A percentile compares a stretch with the other conserved stretches of the same genome.
phyloP scores from a whole-genome alignment of 2,113 vertebrate genomes.

The Mustelus asterias region DNA sequence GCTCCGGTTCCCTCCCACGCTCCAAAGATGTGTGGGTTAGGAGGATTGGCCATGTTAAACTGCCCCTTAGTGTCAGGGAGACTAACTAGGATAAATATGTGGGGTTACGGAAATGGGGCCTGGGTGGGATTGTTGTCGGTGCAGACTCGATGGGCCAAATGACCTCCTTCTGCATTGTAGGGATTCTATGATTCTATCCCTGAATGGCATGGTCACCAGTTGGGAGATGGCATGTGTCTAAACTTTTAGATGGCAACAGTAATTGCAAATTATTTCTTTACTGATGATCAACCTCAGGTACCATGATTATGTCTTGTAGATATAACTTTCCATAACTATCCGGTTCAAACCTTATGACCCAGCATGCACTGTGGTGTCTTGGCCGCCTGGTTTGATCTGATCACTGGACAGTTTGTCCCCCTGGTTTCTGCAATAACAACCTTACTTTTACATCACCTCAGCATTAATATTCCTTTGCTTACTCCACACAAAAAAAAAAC shows the following conservation, averaged over 20 bases:
- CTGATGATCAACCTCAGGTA: background rate
- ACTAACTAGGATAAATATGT: no score
- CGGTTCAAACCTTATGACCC: background rate
- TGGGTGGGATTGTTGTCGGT: no score
- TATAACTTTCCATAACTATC: background rate
- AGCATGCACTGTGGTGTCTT: background rate
- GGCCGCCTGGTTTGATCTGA: background rate
- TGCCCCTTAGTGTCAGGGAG: no score
- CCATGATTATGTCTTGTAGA: background rate
- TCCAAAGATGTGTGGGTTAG: no score
- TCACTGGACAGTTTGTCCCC: background rate
- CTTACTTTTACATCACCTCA: background rate
- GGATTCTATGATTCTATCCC: no score
- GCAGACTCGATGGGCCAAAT: no score
- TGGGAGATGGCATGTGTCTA: background rate
- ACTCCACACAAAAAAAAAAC: background rate
- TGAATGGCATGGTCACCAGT: background rate
- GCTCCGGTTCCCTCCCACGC: no score
- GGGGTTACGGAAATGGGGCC: no score
- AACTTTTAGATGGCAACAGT: background rate
- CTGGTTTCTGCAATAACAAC: background rate
- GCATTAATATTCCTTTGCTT: background rate
- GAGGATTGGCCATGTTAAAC: no score
- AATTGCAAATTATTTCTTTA: background rate
- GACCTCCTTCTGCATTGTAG: background rate